Percentiles rank a stretch among this genome's conserved stretches.
These are phyloP conservation scores for Andricus quercusramuli DNA, from an alignment of 2,888 invertebrate species.

Conservation along the genomic window DNA sequence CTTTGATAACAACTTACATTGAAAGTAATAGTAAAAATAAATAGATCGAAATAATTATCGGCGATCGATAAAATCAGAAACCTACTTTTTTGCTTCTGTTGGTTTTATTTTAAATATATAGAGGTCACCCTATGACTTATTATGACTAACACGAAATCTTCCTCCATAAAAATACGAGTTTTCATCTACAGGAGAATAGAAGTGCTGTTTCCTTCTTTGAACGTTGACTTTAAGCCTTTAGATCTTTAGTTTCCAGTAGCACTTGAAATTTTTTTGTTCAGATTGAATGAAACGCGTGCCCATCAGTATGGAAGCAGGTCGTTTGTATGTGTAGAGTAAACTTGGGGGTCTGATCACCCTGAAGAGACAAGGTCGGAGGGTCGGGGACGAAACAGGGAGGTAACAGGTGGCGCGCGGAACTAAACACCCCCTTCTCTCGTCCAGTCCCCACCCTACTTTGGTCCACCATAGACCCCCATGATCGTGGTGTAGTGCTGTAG, in stretches of 20 bases:
- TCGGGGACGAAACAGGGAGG: constrained; percentile 62
- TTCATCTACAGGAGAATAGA: too few species aligned
- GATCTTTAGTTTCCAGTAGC: not conserved
- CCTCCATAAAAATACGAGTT: too few species aligned
- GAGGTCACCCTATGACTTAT: too few species aligned
- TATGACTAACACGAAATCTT: too few species aligned
- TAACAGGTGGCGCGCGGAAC: constrained; percentile 76
- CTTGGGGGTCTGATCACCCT: constrained; percentile 59
- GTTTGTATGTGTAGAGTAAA: constrained; percentile 19
- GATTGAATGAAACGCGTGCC: constrained; percentile 38
- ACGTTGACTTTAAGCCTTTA: not conserved
- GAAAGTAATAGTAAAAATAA: too few species aligned
- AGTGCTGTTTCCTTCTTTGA: not conserved
- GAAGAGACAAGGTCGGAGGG: constrained; percentile 50
- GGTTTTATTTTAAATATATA: too few species aligned
- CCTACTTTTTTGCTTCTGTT: too few species aligned
- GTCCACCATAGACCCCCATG: constrained; percentile 46
- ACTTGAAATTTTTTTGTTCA: constrained; percentile 3
- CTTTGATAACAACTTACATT: too few species aligned
- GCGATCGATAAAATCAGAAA: too few species aligned
- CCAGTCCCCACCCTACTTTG: constrained; percentile 49
- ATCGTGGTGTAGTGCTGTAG: constrained; percentile 42
- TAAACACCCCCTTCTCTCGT: constrained; percentile 68
- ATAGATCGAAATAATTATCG: too few species aligned
- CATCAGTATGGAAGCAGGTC: constrained; percentile 36